Evolutionary conservation across 37 sponge, comb jelly and placozoan genomes (phyloP).

Genomic region (Sycon ciliatum): DNA sequence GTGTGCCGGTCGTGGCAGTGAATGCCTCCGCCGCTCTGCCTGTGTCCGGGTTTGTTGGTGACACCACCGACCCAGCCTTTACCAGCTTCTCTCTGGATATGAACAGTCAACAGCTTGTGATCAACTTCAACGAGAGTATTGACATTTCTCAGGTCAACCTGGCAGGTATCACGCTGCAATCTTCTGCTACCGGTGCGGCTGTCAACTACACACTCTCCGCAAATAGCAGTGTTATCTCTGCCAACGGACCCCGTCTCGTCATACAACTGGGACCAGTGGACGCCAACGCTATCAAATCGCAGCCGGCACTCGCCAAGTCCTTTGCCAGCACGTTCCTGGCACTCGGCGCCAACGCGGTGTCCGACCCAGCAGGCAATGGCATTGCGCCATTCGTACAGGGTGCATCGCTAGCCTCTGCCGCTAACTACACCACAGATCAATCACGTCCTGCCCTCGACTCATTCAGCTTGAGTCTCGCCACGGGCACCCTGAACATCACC

Average conservation of each 20-base stretch:
- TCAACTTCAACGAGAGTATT: conserved; percentile 40
- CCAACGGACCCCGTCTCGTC: background rate
- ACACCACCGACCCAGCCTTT: conserved; percentile 44
- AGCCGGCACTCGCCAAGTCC: background rate
- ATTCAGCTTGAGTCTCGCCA: conserved; percentile 62
- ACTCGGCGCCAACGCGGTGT: conserved; percentile 27
- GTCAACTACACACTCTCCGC: background rate
- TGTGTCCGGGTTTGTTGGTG: conserved; percentile 36
- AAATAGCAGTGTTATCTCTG: background rate
- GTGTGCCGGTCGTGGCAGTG: conserved; percentile 23
- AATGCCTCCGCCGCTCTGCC: conserved; percentile 13
- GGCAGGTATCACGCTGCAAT: background rate
- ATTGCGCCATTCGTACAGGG: conserved; percentile 16
- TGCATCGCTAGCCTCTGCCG: background rate
- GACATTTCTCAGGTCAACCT: background rate
- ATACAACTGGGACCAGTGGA: background rate
- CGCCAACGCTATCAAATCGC: background rate
- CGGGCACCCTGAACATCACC: conserved; percentile 45
- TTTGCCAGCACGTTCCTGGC: conserved; percentile 29
- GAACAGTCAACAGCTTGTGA: conserved; percentile 40
- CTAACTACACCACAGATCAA: conserved; percentile 37
- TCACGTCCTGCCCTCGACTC: conserved; percentile 41
- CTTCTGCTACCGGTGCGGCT: too few relatives aligned
- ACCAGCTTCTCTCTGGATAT: conserved; percentile 46
- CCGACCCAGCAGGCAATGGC: conserved; percentile 47